phyloP scores from a whole-genome alignment of 2,888 invertebrate genomes.

The Trimorus sp. region DNA sequence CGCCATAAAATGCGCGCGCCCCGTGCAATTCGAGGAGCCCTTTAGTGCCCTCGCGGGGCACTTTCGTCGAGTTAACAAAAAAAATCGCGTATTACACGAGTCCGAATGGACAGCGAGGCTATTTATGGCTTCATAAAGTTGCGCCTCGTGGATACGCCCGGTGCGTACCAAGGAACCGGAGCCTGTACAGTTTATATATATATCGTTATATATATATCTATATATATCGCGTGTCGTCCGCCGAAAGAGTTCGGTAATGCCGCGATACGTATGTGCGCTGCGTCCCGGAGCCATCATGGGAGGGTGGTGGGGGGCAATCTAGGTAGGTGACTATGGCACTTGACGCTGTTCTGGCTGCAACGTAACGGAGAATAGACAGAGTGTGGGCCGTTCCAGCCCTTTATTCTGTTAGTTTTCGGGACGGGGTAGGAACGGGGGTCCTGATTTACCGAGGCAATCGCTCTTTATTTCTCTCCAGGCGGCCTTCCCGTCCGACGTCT shows the following conservation, averaged over 20 bases:
- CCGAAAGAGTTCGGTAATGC: conserved; percentile 77
- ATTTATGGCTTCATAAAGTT: conserved; percentile 68
- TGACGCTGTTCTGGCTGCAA: conserved; percentile 64
- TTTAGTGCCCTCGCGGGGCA: conserved; percentile 62
- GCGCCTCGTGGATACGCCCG: conserved; percentile 47
- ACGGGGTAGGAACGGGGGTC: conserved; percentile 37
- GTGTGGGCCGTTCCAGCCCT: conserved; percentile 67
- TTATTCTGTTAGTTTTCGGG: conserved; percentile 43
- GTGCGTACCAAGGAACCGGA: conserved; percentile 49
- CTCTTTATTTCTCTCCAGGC: conserved; percentile 82
- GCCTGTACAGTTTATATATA: conserved; percentile 35
- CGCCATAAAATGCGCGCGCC: conserved; percentile 54
- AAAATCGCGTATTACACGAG: conserved; percentile 64
- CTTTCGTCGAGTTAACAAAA: conserved; percentile 51
- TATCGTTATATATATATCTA: not conserved
- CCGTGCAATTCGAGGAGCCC: conserved; percentile 51
- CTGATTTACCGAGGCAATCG: conserved; percentile 82
- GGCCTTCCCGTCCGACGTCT: conserved; percentile 79
- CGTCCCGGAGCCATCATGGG: conserved; percentile 54
- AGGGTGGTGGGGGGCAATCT: not conserved
- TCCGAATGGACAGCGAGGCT: conserved; percentile 59
- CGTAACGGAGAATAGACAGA: conserved; percentile 60
- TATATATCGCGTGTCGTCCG: conserved; percentile 15
- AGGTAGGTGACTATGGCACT: conserved; percentile 64
- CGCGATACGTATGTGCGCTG: conserved; percentile 80